Percentiles rank a stretch among this genome's conserved stretches.
These are phyloP conservation scores for Merluccius polli DNA, from an alignment of 2,797 vertebrate genomes.

Conservation along the genomic window DNA sequence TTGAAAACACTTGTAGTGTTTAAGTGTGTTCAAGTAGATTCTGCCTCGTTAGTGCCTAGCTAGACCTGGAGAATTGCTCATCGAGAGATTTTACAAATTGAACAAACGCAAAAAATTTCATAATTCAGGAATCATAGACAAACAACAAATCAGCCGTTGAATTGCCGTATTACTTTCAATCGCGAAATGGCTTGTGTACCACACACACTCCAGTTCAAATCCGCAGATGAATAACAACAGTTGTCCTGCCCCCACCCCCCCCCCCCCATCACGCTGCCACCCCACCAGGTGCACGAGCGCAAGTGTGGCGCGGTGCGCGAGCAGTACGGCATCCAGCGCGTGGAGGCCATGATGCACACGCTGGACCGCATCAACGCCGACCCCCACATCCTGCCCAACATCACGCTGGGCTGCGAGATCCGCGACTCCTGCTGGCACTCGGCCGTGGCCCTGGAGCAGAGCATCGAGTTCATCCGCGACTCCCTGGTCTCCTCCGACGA, in stretches of 20 bases:
- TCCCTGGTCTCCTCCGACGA: constrained; percentile 85
- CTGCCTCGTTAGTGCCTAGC: background rate
- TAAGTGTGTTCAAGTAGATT: background rate
- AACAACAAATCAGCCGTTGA: too few relatives aligned
- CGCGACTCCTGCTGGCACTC: constrained; percentile 90
- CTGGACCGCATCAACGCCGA: constrained; percentile 86
- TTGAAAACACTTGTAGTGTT: background rate
- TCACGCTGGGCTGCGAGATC: constrained; percentile 86
- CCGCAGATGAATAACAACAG: background rate
- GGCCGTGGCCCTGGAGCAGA: constrained; percentile 85
- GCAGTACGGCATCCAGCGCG: constrained; percentile 88
- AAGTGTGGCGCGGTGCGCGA: constrained; percentile 86
- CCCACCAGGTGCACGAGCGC: constrained; percentile 75
- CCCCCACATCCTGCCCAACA: constrained; percentile 79
- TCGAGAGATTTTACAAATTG: background rate
- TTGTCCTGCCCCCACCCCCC: background rate
- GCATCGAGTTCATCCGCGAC: constrained; percentile 89
- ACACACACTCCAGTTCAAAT: background rate
- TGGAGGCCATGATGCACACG: constrained; percentile 87
- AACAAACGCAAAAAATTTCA: background rate
- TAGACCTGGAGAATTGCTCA: background rate
- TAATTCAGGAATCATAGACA: background rate
- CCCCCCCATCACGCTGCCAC: background rate
- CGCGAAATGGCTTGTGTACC: too few relatives aligned
- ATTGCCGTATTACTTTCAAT: too few relatives aligned